Percentiles rank a stretch among this genome's conserved stretches.
Evolutionary conservation across 2,888 invertebrate genomes (phyloP).

Genomic region (Tipula unca): DNA sequence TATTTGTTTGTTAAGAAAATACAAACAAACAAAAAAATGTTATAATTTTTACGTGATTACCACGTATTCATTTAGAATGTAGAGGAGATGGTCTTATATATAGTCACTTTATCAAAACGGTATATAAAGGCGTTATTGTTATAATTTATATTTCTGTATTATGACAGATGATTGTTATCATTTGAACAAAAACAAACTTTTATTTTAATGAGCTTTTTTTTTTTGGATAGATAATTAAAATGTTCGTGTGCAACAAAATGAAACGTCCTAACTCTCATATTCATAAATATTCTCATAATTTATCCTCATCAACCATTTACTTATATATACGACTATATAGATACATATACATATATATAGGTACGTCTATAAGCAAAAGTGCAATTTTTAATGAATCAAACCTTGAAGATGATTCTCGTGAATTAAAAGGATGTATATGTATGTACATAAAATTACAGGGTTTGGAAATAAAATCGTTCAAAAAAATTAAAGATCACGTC

Average conservation of each 20-base stretch:
- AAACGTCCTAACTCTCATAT: neutral
- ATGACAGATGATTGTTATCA: conserved; percentile 8
- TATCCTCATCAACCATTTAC: neutral
- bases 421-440: neutral
- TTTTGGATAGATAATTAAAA: neutral
- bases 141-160: neutral
- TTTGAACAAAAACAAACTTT: neutral
- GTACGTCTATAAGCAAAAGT: neutral
- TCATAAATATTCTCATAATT: neutral
- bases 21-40: neutral
- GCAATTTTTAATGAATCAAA: neutral
- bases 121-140: neutral
- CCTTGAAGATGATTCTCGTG: neutral
- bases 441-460: neutral
- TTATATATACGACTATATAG: neutral
- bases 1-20: neutral
- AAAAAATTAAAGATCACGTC: neutral
- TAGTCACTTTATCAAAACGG: neutral
- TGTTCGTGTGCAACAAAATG: neutral
- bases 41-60: neutral
- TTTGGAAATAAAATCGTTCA: neutral
- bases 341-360: no score
- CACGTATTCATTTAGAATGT: neutral
- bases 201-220: neutral
- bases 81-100: neutral